Percentiles rank a stretch among this genome's conserved stretches.
Evolutionary conservation across 1,140 invertebrate species (phyloP).

Genomic region (Thaumetopoea pityocampa): DNA sequence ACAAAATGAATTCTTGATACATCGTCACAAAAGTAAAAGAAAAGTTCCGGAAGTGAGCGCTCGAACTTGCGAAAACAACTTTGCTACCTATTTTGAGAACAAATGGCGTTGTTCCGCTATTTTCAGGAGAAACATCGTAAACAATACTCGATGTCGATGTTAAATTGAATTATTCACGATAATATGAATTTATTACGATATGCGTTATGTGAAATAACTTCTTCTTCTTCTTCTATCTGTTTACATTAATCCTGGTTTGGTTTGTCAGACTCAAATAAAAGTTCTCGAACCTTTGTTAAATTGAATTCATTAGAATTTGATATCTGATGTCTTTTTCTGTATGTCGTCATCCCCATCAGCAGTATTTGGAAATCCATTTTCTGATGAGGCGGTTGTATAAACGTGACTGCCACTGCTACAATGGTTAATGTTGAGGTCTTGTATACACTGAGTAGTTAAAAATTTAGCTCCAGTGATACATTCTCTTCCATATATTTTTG

Average conservation of each 20-base stretch:
- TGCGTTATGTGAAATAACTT: background rate
- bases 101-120: constrained; percentile 33
- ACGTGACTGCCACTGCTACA: too few species aligned
- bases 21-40: constrained; percentile 39
- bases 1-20: constrained; percentile 32
- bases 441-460: too few species aligned
- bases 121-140: constrained; percentile 17
- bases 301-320: too few species aligned
- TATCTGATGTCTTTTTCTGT: too few species aligned
- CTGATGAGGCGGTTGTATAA: too few species aligned
- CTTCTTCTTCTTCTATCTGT: background rate
- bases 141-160: constrained; percentile 5
- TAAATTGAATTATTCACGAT: constrained; percentile 11
- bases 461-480: too few species aligned
- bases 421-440: too few species aligned
- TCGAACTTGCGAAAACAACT: constrained; percentile 43
- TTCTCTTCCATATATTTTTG: too few species aligned
- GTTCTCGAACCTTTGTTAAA: too few species aligned
- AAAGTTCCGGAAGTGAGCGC: constrained; percentile 31
- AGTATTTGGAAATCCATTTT: too few species aligned
- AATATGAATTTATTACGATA: background rate
- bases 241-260: background rate
- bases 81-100: constrained; percentile 48
- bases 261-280: too few species aligned
- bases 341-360: too few species aligned